Percentiles rank a stretch among this genome's conserved stretches.
These are phyloP conservation scores for Lasioglossum figueresi DNA, from an alignment of 2,888 invertebrate genomes.

Conservation along the genomic window DNA sequence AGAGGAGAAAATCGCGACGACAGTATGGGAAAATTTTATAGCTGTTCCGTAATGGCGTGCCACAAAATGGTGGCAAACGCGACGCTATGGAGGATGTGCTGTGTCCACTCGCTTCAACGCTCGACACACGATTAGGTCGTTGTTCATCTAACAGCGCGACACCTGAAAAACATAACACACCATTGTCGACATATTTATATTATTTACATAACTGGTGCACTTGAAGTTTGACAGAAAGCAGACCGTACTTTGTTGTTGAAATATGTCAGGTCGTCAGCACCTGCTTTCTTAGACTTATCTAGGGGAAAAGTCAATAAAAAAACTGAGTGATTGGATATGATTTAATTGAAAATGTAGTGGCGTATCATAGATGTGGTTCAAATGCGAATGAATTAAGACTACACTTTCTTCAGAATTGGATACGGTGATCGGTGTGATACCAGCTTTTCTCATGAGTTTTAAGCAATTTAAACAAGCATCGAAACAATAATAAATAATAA, in stretches of 20 bases:
- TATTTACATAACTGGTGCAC: background rate
- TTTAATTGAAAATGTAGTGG: background rate
- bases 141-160: background rate
- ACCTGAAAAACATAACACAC: background rate
- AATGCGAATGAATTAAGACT: too few relatives aligned
- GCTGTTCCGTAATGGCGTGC: background rate
- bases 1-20: background rate
- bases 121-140: constrained; percentile 20
- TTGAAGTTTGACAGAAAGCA: background rate
- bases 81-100: background rate
- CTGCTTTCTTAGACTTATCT: background rate
- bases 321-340: background rate
- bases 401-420: too few relatives aligned
- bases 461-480: background rate
- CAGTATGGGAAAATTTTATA: background rate
- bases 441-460: background rate
- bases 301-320: background rate
- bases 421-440: background rate
- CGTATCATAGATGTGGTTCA: background rate
- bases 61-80: background rate
- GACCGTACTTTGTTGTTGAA: background rate
- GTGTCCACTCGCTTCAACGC: constrained; percentile 9
- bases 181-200: background rate
- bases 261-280: background rate
- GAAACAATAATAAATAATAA: too few relatives aligned